These are phyloP conservation scores for Oreochromis niloticus DNA, from an alignment of 2,113 vertebrate species.

Conservation along the genomic window DNA sequence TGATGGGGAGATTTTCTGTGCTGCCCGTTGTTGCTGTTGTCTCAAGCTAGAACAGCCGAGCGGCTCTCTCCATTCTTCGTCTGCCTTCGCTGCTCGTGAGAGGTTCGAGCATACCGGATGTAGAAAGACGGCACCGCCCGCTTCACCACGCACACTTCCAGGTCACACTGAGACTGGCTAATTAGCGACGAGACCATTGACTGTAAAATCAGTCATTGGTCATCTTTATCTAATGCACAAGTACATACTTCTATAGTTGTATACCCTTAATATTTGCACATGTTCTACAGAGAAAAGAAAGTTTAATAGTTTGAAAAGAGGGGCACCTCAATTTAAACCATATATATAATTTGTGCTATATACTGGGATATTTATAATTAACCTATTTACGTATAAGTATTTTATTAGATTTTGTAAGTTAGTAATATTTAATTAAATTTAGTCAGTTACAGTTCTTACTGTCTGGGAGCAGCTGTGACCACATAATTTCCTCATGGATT, in stretches of 20 bases:
- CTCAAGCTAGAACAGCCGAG: slow-evolving; percentile 12
- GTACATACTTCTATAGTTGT: not conserved
- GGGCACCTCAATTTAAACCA: not conserved
- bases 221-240: not conserved
- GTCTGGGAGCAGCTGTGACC: not conserved
- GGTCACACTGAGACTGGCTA: slow-evolving; percentile 18
- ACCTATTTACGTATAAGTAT: not conserved
- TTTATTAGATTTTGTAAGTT: not conserved
- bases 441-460: not conserved
- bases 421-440: not conserved
- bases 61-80: slow-evolving; percentile 52
- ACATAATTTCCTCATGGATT: not conserved
- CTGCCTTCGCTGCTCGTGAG: slow-evolving; percentile 47
- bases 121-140: slow-evolving; percentile 67
- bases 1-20: not conserved
- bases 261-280: not conserved
- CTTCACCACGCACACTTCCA: slow-evolving; percentile 45
- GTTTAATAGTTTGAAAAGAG: not conserved
- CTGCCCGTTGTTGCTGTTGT: slow-evolving; percentile 8
- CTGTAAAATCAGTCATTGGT: not conserved
- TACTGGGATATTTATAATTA: not conserved
- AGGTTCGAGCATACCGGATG: slow-evolving; percentile 54
- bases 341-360: not conserved
- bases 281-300: not conserved
- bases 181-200: not conserved